These are phyloP conservation scores for Griposia aprilina DNA, from an alignment of 2,888 invertebrate genomes.

Conservation along the genomic window DNA sequence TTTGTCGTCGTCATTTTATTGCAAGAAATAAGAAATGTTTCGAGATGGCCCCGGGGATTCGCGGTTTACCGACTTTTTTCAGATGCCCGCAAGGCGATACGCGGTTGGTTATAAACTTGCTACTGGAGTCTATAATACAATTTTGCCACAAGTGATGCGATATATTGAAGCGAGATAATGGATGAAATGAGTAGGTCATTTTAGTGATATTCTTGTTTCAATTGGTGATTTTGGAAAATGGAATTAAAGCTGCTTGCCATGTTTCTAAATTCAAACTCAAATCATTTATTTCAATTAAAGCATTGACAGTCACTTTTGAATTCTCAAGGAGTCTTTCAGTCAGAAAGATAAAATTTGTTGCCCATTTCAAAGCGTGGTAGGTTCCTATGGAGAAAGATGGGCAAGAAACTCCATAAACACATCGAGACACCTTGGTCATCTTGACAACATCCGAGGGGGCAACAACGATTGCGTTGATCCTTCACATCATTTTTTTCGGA, in stretches of 20 bases:
- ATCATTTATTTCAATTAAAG: too few relatives aligned
- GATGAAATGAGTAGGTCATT: slow-evolving; percentile 1
- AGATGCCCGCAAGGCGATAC: slow-evolving; percentile 51
- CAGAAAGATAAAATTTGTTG: not conserved
- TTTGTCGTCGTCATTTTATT: slow-evolving; percentile 42
- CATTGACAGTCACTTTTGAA: not conserved
- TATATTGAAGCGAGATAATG: not conserved
- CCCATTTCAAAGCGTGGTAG: not conserved
- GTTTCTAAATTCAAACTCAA: not conserved
- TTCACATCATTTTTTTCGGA: too few relatives aligned
- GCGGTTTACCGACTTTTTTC: slow-evolving; percentile 47
- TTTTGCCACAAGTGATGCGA: not conserved
- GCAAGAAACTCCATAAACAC: not conserved
- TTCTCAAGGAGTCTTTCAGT: not conserved
- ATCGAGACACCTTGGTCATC: too few relatives aligned
- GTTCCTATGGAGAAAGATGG: not conserved
- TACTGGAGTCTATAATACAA: slow-evolving; percentile 9
- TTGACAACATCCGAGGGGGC: too few relatives aligned
- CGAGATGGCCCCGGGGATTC: slow-evolving; percentile 36
- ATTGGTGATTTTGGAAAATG: not conserved
- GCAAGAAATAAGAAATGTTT: slow-evolving; percentile 47
- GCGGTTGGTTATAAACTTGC: slow-evolving; percentile 9
- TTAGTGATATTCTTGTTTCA: not conserved
- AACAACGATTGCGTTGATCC: too few relatives aligned
- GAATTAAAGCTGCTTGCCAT: not conserved